Evolutionary conservation across 1,140 invertebrate species (phyloP).

Genomic region (Diabrotica undecimpunctata): DNA sequence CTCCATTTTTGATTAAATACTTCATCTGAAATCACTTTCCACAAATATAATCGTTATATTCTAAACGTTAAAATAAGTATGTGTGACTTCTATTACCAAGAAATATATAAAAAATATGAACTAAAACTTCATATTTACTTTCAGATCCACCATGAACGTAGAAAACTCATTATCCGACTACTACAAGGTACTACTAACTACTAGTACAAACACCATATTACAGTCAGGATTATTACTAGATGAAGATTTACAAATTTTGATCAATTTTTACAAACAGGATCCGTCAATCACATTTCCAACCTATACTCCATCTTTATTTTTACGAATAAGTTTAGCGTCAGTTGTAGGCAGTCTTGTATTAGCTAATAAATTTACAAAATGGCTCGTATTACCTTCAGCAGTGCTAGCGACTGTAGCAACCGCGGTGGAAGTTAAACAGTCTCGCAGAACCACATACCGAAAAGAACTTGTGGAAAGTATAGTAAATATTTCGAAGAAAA

Average conservation of each 20-base stretch:
- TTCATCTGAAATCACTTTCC: too few species aligned
- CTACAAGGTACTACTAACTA: conserved; percentile 15
- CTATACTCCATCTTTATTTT: conserved; percentile 6
- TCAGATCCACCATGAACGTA: not conserved
- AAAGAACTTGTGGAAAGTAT: conserved; percentile 5
- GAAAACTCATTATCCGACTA: not conserved
- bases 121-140: not conserved
- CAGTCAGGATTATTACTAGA: conserved; percentile 29
- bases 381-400: conserved; percentile 14
- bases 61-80: too few species aligned
- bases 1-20: too few species aligned
- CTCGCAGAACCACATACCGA: not conserved
- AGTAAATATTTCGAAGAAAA: conserved; percentile 20
- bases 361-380: conserved; percentile 12
- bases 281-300: conserved; percentile 9
- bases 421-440: not conserved
- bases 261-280: conserved; percentile 23
- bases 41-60: too few species aligned
- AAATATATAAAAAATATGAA: too few species aligned
- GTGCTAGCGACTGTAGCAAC: not conserved
- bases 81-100: too few species aligned
- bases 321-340: conserved; percentile 15
- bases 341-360: conserved; percentile 11
- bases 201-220: conserved; percentile 25
- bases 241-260: conserved; percentile 30